Base-by-base conservation (phyloP, 2,888 invertebrate species). In the Hedya salicella region DNA sequence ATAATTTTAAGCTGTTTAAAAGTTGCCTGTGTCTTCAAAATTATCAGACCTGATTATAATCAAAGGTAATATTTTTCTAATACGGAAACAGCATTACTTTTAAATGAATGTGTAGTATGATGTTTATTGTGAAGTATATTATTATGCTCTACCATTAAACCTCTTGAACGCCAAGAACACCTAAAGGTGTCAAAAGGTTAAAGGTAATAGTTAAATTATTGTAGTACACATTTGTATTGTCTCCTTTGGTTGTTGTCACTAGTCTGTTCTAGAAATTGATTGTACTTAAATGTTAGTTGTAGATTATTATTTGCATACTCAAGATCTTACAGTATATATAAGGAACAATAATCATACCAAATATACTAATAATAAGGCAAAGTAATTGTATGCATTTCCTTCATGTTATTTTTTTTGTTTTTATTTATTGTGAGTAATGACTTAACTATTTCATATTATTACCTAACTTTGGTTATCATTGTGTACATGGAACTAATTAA, bases 271-370 rank as follows among this genome's bases (percentile, higher is more conserved):
- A 52, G 40, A 44, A 25, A 42, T 42, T 44, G 6, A 32, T 30
- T 50, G 52, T 62, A 52, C 42, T 61, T 61, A 52, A 21, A 61
- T 32, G 21, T 42, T 16, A 32, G 30, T 2, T 30, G 17, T 32
- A 57, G 19, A 46, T n/a, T 17, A 57, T 16, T 8, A 44, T 57
- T 11, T 44, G 9, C 8, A 42, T n/a, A 46, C 21, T 48, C 4
- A 6, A 32, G n/a, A 53, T 53, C 13, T 52, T 39, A n/a, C n/a
- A 30, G 11, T 8, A 9, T 57, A 57, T 32, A 9, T 17, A 19
- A 19, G 30, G 50, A 53, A n/a, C 36, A 36, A 19, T 17, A 39
- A 39, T 17, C 16, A 53, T 53, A 39, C 36, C 52, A 53, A 53
- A 53, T 17, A 16, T 9, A 48, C 30, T 25, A 49, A 30, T 13